Percentiles rank a stretch among this genome's conserved stretches.
Evolutionary conservation across 2,888 invertebrate species (phyloP).

Genomic region (Noctua janthina): DNA sequence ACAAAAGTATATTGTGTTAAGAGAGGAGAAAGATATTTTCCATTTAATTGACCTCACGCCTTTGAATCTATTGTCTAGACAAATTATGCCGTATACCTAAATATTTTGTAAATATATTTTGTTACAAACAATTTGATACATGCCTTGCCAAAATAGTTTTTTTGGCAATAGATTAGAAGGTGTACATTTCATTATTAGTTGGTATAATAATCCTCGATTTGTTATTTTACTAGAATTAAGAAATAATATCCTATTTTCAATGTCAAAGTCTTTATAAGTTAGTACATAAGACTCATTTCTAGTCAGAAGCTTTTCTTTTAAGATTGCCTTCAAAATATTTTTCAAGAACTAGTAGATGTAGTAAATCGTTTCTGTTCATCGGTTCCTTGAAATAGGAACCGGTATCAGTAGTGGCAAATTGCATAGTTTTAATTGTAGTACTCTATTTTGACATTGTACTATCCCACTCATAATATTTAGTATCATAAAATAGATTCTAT

Average conservation of each 20-base stretch:
- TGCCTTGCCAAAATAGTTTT: background rate
- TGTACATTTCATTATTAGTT: slow-evolving; percentile 3
- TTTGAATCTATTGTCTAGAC: slow-evolving; percentile 9
- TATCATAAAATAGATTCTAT: slow-evolving; percentile 45
- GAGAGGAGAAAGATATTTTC: background rate
- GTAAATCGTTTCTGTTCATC: background rate
- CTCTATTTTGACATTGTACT: slow-evolving; percentile 3
- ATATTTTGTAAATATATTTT: slow-evolving; percentile 8
- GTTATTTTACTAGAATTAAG: background rate
- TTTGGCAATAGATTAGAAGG: slow-evolving; percentile 2
- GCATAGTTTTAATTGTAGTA: background rate
- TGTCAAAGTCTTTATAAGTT: slow-evolving; percentile 2
- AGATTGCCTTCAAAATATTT: slow-evolving; percentile 23
- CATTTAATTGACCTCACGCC: background rate
- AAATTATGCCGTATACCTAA: background rate
- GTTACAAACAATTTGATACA: slow-evolving; percentile 18
- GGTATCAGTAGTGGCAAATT: slow-evolving; percentile 25
- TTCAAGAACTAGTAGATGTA: slow-evolving; percentile 1
- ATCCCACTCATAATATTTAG: slow-evolving; percentile 27
- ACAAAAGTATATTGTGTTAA: background rate
- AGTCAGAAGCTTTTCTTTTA: background rate
- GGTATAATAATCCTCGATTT: background rate
- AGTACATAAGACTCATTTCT: background rate
- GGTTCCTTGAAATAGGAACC: background rate
- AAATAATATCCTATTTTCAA: background rate